phyloP scores from a whole-genome alignment of 2,888 invertebrate genomes.

The Drosophila mimetica region DNA sequence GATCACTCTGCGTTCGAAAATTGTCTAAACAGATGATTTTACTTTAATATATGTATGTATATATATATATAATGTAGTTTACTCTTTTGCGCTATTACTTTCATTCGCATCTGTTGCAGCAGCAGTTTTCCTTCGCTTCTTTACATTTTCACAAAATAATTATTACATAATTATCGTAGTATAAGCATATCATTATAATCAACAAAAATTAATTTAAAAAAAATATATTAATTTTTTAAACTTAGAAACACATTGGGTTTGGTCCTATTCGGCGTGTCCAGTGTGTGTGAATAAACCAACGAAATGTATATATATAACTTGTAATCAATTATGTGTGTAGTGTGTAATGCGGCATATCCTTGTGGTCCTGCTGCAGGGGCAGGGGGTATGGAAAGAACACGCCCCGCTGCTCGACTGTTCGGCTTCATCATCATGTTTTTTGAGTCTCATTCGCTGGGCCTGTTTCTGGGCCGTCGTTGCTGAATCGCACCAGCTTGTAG shows the following conservation, averaged over 20 bases:
- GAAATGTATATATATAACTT: neutral
- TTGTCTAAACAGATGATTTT: conserved; percentile 59
- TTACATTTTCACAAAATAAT: conserved; percentile 67
- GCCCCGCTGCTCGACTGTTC: no score
- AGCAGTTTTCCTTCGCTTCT: neutral
- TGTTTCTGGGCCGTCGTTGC: conserved; percentile 3
- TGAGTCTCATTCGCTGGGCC: no score
- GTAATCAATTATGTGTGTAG: neutral
- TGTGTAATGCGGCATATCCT: neutral
- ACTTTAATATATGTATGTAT: conserved; percentile 40
- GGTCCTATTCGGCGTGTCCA: neutral
- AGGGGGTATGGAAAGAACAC: no score
- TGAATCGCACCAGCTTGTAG: conserved; percentile 55
- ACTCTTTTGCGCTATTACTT: conserved; percentile 61
- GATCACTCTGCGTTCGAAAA: conserved; percentile 25
- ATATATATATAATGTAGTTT: conserved; percentile 29
- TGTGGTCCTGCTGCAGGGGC: no score
- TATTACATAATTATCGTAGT: conserved; percentile 65
- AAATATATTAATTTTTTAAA: conserved; percentile 1
- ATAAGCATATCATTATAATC: conserved; percentile 30
- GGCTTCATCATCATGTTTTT: no score
- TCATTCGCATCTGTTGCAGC: neutral
- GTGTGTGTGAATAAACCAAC: neutral
- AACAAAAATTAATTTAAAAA: conserved; percentile 28
- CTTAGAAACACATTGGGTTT: neutral